Evolutionary conservation across 2,888 invertebrate genomes (phyloP).

Genomic region (Hypomecis atomaria): DNA sequence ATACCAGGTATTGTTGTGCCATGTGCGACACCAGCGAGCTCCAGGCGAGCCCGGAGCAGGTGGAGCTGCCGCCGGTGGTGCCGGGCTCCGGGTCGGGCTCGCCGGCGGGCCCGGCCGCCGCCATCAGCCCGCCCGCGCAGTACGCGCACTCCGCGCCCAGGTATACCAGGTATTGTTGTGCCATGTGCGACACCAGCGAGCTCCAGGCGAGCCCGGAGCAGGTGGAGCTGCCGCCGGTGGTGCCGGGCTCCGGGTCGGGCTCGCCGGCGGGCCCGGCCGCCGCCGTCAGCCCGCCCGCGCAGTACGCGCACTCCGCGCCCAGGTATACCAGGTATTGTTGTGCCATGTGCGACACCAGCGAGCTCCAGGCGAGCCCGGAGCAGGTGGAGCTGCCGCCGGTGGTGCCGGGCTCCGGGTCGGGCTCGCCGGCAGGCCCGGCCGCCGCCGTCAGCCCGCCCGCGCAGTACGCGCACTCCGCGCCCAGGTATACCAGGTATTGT

Average conservation of each 20-base stretch:
- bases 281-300: conserved; percentile 89
- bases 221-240: no score
- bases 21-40: conserved; percentile 59
- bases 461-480: conserved; percentile 86
- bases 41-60: conserved; percentile 74
- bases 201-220: no score
- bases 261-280: conserved; percentile 78
- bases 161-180: conserved; percentile 63
- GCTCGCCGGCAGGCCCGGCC: conserved; percentile 76
- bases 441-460: conserved; percentile 89
- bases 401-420: conserved; percentile 60
- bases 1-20: conserved; percentile 59
- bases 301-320: conserved; percentile 86
- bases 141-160: conserved; percentile 85
- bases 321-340: conserved; percentile 67
- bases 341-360: conserved; percentile 16
- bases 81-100: conserved; percentile 65
- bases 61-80: conserved; percentile 65
- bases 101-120: conserved; percentile 77
- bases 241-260: conserved; percentile 62
- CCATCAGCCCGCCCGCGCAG: conserved; percentile 90
- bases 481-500: conserved; percentile 69
- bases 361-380: no score
- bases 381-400: no score
- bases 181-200: conserved; percentile 16